Conservation (phyloP, 2,113 vertebrate genomes). For the Poeciliopsis turrubarensis region DNA sequence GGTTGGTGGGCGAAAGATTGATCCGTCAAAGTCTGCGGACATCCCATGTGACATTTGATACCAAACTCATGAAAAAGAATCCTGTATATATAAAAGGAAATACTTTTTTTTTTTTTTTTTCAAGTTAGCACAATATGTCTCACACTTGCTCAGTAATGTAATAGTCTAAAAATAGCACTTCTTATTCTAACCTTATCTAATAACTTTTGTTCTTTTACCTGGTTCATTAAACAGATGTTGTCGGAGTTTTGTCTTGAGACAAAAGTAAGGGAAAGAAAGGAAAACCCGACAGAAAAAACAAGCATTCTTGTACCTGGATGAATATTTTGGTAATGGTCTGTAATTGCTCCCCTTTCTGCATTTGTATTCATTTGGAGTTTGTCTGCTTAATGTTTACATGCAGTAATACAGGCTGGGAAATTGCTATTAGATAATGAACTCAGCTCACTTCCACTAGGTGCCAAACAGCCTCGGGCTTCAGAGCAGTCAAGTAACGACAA, state of each 20-base stretch:
- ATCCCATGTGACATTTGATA: constrained; percentile 71
- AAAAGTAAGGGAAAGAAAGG: background rate
- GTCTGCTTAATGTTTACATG: constrained; percentile 61
- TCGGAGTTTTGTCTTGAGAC: constrained; percentile 13
- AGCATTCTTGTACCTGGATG: constrained; percentile 3
- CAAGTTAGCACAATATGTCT: background rate
- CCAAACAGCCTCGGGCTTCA: constrained; percentile 70
- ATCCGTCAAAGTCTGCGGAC: constrained; percentile 73
- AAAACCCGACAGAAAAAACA: background rate
- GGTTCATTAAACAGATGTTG: constrained; percentile 23
- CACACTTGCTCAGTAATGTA: background rate
- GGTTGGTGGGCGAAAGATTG: constrained; percentile 75
- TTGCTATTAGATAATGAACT: constrained; percentile 74
- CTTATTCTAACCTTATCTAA: constrained; percentile 15
- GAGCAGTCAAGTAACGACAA: constrained; percentile 72
- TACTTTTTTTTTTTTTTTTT: background rate
- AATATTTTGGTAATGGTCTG: background rate
- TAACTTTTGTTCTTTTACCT: background rate
- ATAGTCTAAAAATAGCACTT: background rate
- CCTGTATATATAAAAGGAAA: constrained; percentile 15
- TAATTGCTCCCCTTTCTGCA: constrained; percentile 23
- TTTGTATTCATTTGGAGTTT: constrained; percentile 22
- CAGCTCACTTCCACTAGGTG: constrained; percentile 61
- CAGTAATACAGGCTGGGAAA: constrained; percentile 49
- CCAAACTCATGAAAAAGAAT: constrained; percentile 49